Base-by-base conservation (phyloP, 2,888 invertebrate species). In the Anticlea derivata region DNA sequence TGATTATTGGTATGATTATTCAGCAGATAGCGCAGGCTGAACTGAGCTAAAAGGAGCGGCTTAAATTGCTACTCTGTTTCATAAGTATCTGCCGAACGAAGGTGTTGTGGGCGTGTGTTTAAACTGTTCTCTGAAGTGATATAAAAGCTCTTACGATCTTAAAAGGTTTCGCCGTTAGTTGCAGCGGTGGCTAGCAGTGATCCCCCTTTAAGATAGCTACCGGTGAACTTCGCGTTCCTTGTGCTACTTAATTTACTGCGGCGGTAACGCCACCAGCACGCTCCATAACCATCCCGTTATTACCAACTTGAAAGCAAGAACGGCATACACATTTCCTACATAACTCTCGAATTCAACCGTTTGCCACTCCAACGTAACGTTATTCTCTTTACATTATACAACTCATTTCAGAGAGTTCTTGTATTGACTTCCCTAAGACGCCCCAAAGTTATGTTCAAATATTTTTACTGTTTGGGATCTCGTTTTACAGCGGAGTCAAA, bases 261-360 rank as follows among this genome's bases (percentile, higher is more conserved):
- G 76, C 79, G 81, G 86, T 79, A 82, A 86, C 80, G 88, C 87
- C 89, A 87, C 79, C 73, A 86, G 78, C 88, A 86, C 81, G 84
- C 86, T 83, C 86, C 84, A 80, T 82, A 86, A 83, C 81, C 83
- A 81, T 80, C 76, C 75, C 81, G 84, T 88, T 88, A 89, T 87
- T 87, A 83, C 87, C 86, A 83, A 84, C 87, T 89, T 84, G 84
- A 86, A 88, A 86, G 82, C 83, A 86, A 83, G 83, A 86, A 87
- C 81, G 76, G 78, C 82, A 78, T 77, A 83, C 80, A 84, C 82
- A 84, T 85, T 86, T 87, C 78, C 80, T 80, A 81, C 80, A 81
- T 86, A 83, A 83, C 84, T 86, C 69, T 72, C 77, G 76, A 81
- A 81, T 83, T 80, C 82, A 81, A 83, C 78, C 73, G 77, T 78